phyloP scores from a whole-genome alignment of 1,140 invertebrate genomes.

The Paralvinella palmiformis region DNA sequence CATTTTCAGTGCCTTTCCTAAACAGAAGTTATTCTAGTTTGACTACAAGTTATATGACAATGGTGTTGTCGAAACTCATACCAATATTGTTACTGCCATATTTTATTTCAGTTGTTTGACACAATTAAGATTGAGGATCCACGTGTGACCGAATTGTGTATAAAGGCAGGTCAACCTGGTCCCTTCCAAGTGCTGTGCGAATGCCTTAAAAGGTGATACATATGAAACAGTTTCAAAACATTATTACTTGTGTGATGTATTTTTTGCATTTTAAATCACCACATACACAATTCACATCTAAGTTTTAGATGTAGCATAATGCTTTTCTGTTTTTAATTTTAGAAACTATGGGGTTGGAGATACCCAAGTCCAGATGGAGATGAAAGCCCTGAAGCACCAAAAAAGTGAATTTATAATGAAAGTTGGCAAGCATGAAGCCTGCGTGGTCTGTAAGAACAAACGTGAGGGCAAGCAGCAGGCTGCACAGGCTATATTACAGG shows the following conservation, averaged over 20 bases:
- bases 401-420: conserved; percentile 91
- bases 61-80: not conserved
- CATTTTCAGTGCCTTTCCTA: too few species aligned
- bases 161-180: conserved; percentile 87
- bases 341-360: conserved; percentile 85
- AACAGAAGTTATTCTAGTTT: too few species aligned
- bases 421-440: conserved; percentile 77
- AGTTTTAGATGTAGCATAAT: not conserved
- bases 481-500: conserved; percentile 86
- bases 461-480: conserved; percentile 94
- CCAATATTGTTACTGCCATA: conserved; percentile 23
- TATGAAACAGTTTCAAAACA: not conserved
- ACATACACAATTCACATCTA: conserved; percentile 3
- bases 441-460: conserved; percentile 80
- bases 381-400: conserved; percentile 83
- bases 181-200: conserved; percentile 89
- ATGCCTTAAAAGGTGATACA: conserved; percentile 69
- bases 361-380: conserved; percentile 79
- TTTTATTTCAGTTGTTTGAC: conserved; percentile 73
- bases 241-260: not conserved
- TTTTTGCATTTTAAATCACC: not conserved
- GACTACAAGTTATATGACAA: not conserved
- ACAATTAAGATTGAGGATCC: conserved; percentile 89
- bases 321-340: conserved; percentile 17
- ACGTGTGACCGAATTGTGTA: conserved; percentile 85